Evolutionary conservation across 2,797 vertebrate genomes (phyloP), one percentile per base, ranked within the genome.

Genomic region (Odontamblyopus lacepedii): DNA sequence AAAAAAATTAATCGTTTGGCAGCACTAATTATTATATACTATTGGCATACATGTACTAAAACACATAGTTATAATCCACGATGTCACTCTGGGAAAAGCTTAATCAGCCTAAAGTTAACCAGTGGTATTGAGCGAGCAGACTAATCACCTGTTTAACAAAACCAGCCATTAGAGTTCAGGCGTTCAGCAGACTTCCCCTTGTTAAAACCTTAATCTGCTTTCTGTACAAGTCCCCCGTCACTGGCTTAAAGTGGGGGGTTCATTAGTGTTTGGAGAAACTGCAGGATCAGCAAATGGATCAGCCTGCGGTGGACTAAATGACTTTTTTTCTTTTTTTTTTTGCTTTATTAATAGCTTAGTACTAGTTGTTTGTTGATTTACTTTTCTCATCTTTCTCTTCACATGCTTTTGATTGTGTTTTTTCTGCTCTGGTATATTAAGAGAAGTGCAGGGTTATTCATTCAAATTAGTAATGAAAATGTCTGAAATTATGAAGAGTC

Each of bases 171-270:
- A 87, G 77, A 83, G 68, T 63, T 4, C 35, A 78, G 77, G 69
- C 76, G 76, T 84, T 81, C 76, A 80, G 84, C 38, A 77, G 53
- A 74, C 80, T 87, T 87, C 84, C 84, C 84, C 77, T 83, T 74
- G 83, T 89, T 93, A 91, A 92, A 72, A 88, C 82, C 70, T 87
- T 92, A 92, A 93, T 91, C 92, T 88, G 83, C 89, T 92, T 90
- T 85, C 83, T 73, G 74, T 81, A 29, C 69, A 76, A 88, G 48
- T 85, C 79, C 71, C 73, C 48, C 41, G 69, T 84, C 44, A 61
- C 81, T 87, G 78, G 75, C 77, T 90, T 81, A 88, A 84, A 81
- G 67, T 44, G 62, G 81, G 69, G 78, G 84, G 82, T 85, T 88
- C 88, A 89, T 91, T 81, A 86, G 84, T 82, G 83, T 88, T 88